phyloP scores from a whole-genome alignment of 2,888 invertebrate genomes.

The Ichneumon xanthorius region DNA sequence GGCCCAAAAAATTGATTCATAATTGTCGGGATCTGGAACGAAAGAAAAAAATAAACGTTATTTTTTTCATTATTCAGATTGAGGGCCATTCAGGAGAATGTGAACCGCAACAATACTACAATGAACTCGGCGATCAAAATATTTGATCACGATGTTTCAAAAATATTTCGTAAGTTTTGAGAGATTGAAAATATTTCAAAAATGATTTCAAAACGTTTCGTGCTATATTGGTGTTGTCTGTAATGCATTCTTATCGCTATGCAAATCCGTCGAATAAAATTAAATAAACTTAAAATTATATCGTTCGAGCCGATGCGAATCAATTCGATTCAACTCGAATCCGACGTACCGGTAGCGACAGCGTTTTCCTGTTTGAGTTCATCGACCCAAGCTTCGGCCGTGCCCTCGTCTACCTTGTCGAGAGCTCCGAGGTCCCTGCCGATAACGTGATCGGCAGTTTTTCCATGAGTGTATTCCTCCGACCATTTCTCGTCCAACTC shows the following conservation, averaged over 20 bases:
- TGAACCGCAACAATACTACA: no score
- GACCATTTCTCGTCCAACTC: slow-evolving; percentile 85
- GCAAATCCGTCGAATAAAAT: no score
- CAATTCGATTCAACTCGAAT: neutral
- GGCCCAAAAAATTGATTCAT: slow-evolving; percentile 88
- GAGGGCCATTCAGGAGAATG: no score
- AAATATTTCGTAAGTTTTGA: no score
- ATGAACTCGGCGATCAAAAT: no score
- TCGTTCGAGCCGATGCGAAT: neutral
- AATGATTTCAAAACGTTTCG: no score
- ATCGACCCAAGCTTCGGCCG: slow-evolving; percentile 81
- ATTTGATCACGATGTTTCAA: no score
- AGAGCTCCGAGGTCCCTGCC: slow-evolving; percentile 71
- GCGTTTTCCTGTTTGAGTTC: slow-evolving; percentile 79
- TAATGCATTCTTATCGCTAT: no score
- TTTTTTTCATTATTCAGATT: neutral
- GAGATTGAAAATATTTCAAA: no score
- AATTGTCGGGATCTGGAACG: slow-evolving; percentile 86
- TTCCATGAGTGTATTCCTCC: slow-evolving; percentile 84
- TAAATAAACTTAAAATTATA: neutral
- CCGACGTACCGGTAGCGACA: slow-evolving; percentile 73
- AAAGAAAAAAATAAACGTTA: neutral
- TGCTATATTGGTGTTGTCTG: no score
- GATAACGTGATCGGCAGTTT: slow-evolving; percentile 83
- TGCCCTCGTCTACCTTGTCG: slow-evolving; percentile 75